Base-by-base conservation (phyloP, 2,113 vertebrate genomes). In the Callopanchax toddi region DNA sequence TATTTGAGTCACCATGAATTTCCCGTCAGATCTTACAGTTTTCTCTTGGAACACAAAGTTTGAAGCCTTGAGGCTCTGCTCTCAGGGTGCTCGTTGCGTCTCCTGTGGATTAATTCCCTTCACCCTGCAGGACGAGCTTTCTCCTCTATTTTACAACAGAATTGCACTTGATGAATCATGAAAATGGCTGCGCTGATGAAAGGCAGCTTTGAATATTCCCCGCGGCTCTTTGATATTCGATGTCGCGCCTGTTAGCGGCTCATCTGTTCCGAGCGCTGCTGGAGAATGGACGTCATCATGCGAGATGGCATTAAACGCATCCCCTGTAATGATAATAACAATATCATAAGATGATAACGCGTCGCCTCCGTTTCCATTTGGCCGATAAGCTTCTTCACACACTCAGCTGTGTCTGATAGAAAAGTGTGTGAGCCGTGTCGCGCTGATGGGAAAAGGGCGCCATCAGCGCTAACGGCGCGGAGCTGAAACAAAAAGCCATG, bases 191-290 rank as follows among this genome's bases (percentile, higher is more conserved):
- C 45, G 46, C 10, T 34, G 79, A 77, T 77, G 66, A 75, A 75
- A 74, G 77, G 66, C 60, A 37, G 60, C 69, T 26, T 1, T 34
- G 70, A 53, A 74, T 82, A 77, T 77, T 79, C 74, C 76, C 66
- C 3, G 53, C 20, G 2, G 76, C 68, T 63, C 68, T 76, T 58
- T 67, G 78, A 60, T 81, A 60, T 79, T 67, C 60, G 65, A 50
- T 76, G 80, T 44, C 67, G 42, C 11, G 45, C 51, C 54, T 63
- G 71, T 76, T 78, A 40, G 66, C 4, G 55, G 26, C 60, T 79
- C 75, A 45, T 64, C 74, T 36, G 52, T 66, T 67, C 45, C 15
- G 5, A 63, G 21, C 62, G 64, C 46, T 9, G 70, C 57, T 18
- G 64, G 60, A 72, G 55, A 69, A 82, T 42, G 57, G 60, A 52